A percentile compares a stretch with the other conserved stretches of the same genome.
Conservation (phyloP, 1,140 invertebrate species). For the Colletes latitarsis region DNA sequence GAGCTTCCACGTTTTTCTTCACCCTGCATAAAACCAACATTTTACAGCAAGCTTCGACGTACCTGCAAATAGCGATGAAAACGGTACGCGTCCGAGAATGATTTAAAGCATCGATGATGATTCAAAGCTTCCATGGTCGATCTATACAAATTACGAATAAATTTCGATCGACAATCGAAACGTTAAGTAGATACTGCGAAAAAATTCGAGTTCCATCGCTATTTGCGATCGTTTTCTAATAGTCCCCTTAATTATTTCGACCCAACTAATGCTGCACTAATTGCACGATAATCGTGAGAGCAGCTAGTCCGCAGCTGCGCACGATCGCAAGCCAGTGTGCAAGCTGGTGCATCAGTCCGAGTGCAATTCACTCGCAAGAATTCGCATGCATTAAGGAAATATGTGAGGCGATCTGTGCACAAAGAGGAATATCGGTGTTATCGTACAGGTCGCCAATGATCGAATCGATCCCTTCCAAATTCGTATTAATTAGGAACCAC, state of each 20-base stretch:
- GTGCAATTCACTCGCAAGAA: constrained; percentile 28
- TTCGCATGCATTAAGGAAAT: constrained; percentile 27
- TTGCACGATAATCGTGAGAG: constrained; percentile 40
- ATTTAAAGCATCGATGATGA: no score
- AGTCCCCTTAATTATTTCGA: background rate
- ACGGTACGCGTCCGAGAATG: background rate
- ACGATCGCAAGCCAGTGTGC: constrained; percentile 12
- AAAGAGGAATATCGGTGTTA: background rate
- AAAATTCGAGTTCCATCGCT: background rate
- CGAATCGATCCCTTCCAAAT: background rate
- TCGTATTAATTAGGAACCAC: background rate
- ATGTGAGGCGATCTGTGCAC: constrained; percentile 1
- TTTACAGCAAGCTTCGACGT: background rate
- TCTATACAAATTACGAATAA: no score
- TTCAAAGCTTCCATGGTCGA: background rate
- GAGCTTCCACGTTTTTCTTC: constrained; percentile 7
- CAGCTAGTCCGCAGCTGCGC: background rate
- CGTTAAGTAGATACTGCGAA: background rate
- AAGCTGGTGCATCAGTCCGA: constrained; percentile 33
- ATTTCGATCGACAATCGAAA: no score
- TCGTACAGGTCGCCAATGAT: background rate
- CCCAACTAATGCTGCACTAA: constrained; percentile 39
- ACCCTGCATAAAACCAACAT: background rate
- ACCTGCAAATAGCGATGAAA: constrained; percentile 11
- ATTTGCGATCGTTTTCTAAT: constrained; percentile 7